phyloP scores from a whole-genome alignment of 2,113 vertebrate genomes.

The Pelecanus crispus region DNA sequence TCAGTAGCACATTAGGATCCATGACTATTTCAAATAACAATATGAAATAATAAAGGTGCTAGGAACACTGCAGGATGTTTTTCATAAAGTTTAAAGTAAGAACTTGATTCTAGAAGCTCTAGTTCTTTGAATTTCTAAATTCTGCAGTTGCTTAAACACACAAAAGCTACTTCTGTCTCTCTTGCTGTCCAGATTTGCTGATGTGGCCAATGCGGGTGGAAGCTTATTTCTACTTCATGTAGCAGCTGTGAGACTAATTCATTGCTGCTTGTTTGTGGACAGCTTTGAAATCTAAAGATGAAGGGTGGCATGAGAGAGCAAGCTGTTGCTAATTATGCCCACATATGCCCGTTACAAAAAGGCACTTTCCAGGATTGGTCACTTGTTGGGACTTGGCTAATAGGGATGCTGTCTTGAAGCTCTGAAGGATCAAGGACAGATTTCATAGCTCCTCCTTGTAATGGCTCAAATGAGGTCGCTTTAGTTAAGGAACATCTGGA shows the following conservation, averaged over 20 bases:
- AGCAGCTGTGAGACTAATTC: not conserved
- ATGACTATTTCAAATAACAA: not conserved
- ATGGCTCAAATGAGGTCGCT: not conserved
- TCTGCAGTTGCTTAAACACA: not conserved
- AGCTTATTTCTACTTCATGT: not conserved
- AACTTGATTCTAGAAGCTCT: not conserved
- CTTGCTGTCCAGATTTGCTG: not conserved
- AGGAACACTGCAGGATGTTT: not conserved
- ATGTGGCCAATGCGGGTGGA: not conserved
- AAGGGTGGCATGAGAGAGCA: not conserved
- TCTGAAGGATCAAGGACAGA: not conserved
- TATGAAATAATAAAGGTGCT: not conserved
- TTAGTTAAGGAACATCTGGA: not conserved
- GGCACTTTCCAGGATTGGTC: not conserved
- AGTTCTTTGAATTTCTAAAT: not conserved
- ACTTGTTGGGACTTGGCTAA: not conserved
- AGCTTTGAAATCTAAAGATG: constrained; percentile 2
- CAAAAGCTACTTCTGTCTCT: not conserved
- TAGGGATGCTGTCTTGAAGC: not conserved
- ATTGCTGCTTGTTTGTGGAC: not conserved
- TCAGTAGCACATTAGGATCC: not conserved
- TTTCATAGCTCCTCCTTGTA: not conserved
- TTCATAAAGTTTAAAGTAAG: not conserved
- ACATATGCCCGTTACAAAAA: not conserved
- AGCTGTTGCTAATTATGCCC: not conserved